Evolutionary conservation across 2,797 vertebrate species (phyloP).

Genomic region (Iguana delicatissima): DNA sequence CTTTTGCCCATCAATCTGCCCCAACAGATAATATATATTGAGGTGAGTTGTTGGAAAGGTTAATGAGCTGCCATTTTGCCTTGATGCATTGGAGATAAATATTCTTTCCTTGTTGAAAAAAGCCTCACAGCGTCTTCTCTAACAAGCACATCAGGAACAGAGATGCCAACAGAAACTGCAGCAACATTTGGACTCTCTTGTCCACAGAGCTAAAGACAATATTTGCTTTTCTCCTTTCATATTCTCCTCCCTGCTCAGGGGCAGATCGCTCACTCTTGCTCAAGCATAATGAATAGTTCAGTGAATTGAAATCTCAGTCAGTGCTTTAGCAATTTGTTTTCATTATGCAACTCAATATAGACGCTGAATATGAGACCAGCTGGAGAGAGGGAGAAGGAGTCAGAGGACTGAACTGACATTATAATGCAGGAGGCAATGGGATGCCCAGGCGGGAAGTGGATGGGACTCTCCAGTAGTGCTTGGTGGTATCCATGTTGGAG

Average conservation of each 20-base stretch:
- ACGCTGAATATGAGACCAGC: background rate
- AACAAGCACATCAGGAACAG: constrained; percentile 20
- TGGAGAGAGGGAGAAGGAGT: background rate
- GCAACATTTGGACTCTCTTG: constrained; percentile 18
- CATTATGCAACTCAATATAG: constrained; percentile 49
- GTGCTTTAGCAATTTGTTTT: constrained; percentile 62
- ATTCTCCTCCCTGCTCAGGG: constrained; percentile 64
- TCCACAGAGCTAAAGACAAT: constrained; percentile 64
- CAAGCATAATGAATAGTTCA: constrained; percentile 62
- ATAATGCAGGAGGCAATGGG: background rate
- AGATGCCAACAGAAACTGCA: background rate
- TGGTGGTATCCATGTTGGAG: no score
- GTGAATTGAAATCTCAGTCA: constrained; percentile 66
- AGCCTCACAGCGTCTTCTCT: constrained; percentile 2
- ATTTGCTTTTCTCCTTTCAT: constrained; percentile 67
- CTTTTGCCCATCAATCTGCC: background rate
- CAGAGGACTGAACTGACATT: background rate
- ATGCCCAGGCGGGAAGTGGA: no score
- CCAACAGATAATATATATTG: background rate
- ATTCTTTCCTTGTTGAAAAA: constrained; percentile 24
- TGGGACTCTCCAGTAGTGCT: no score
- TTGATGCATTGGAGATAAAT: constrained; percentile 10
- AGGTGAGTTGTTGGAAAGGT: background rate
- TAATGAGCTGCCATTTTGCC: background rate
- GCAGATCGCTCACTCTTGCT: constrained; percentile 54